These are phyloP conservation scores for Silurus aristotelis DNA, from an alignment of 2,797 vertebrate genomes.

Conservation along the genomic window DNA sequence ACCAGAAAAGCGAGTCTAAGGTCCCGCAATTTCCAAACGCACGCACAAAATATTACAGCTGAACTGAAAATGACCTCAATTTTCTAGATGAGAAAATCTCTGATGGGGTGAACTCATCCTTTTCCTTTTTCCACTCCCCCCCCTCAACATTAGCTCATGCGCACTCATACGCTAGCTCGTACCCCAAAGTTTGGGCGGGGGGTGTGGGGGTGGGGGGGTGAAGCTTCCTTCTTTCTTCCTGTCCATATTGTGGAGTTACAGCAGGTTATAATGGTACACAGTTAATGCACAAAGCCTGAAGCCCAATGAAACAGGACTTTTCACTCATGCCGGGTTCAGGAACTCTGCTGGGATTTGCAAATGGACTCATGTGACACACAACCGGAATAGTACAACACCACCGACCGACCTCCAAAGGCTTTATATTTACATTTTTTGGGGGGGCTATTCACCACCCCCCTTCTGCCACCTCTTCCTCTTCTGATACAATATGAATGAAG, in stretches of 20 bases:
- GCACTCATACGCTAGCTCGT: conserved; percentile 48
- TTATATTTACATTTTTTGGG: conserved; percentile 70
- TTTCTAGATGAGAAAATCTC: conserved; percentile 33
- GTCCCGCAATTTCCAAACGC: conserved; percentile 60
- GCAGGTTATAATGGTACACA: conserved; percentile 74
- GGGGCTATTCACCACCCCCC: conserved; percentile 10
- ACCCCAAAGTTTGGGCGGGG: conserved; percentile 35
- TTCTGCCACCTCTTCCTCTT: conserved; percentile 55
- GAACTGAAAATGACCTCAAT: conserved; percentile 39
- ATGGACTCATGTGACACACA: conserved; percentile 68
- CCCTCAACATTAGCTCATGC: conserved; percentile 13
- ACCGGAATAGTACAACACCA: conserved; percentile 66
- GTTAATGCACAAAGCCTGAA: conserved; percentile 73
- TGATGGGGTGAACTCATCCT: conserved; percentile 30
- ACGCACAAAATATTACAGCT: conserved; percentile 47
- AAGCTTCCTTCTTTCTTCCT: conserved; percentile 55
- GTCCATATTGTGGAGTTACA: conserved; percentile 66
- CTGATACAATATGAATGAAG: conserved; percentile 73
- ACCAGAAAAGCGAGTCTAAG: conserved; percentile 29
- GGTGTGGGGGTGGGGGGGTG: conserved; percentile 22
- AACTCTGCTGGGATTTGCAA: conserved; percentile 70
- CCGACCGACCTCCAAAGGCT: conserved; percentile 50
- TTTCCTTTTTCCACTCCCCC: conserved; percentile 25
- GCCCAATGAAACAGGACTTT: conserved; percentile 66
- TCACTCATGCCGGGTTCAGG: conserved; percentile 74